Base-by-base conservation (phyloP, 1,140 invertebrate species). In the Achatina immaculata region DNA sequence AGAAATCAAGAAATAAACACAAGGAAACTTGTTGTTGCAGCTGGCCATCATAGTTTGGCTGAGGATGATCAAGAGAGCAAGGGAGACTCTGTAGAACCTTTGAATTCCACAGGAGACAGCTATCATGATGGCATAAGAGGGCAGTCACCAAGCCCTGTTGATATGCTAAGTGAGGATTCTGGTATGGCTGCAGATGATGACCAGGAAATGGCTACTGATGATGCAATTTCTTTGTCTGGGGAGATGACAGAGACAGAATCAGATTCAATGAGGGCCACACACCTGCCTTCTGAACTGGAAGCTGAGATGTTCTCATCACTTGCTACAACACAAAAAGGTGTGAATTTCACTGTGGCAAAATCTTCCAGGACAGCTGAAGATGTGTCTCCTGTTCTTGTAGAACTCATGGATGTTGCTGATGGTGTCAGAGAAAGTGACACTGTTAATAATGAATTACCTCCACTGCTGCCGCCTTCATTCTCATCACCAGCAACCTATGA, bases 81-180 rank as follows among this genome's bases (percentile, higher is more conserved):
- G 1, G 34, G 1, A 51, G 72, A 74, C 2, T 74, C 38, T 65
- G 48, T 43, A 40, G 34, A 65, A 34, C 75, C 51, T 28, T 38
- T 77, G 31, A 77, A 62, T 55, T 77, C 55, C 24, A 40, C 4
- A 28, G 55, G 75, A 1, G 34, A 24, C 16, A 65, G 55, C 38
- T 28, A 65, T 21, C 2, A 3, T 36, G 75, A 62, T 42, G 31
- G 1, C 24, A 40, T 38, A 9, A 28, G 36, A 21, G 48, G 31
- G 21, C 21, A 7, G 1, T 77, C 55, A 40, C 51, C 48, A 42
- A 65, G 34, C 19, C 36, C 42, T 38, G 31, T 38, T 3, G 75
- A 77, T 48, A 16, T 77, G 7, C n/a, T 77, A 65, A 77, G 75
- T 65, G 55, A 77, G 28, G 55, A 65, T 34, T 65, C 75, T 38